Percentiles rank a stretch among this genome's conserved stretches.
phyloP scores from a whole-genome alignment of 1,140 invertebrate species.

The Drosophila ficusphila region DNA sequence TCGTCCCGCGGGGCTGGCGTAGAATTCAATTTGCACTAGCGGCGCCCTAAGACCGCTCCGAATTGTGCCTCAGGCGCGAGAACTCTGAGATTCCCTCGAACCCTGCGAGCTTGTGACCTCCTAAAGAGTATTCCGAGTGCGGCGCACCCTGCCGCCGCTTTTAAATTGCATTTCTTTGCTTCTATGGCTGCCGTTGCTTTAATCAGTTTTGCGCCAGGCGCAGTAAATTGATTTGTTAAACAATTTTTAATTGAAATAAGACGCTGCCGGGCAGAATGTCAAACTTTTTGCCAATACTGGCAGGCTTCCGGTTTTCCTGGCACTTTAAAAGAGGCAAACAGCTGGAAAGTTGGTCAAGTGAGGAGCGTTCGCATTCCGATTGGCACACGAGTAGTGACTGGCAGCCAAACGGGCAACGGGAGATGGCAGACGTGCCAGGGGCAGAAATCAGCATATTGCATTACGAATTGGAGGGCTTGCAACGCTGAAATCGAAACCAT shows the following conservation, averaged over 20 bases:
- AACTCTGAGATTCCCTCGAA: background rate
- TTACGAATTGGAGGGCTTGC: constrained; percentile 41
- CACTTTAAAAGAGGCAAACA: constrained; percentile 24
- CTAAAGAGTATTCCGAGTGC: constrained; percentile 2
- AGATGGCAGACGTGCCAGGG: background rate
- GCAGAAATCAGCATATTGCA: constrained; percentile 53
- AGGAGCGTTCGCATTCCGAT: constrained; percentile 66
- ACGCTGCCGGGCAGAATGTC: constrained; percentile 59
- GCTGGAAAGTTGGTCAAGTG: constrained; percentile 40
- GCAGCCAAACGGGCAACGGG: constrained; percentile 38
- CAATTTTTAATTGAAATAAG: constrained; percentile 79
- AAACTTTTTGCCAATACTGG: constrained; percentile 52
- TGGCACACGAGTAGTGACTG: constrained; percentile 60
- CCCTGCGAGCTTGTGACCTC: background rate
- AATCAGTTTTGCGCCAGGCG: constrained; percentile 55
- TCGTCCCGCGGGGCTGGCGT: constrained; percentile 48
- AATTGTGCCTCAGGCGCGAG: too few relatives aligned
- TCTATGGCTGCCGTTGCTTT: constrained; percentile 36
- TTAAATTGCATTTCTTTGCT: constrained; percentile 62
- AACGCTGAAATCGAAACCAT: constrained; percentile 28
- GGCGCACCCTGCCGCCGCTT: background rate
- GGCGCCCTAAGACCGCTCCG: constrained; percentile 1
- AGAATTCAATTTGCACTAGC: constrained; percentile 69
- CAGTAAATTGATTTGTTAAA: constrained; percentile 76
- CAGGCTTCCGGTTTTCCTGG: constrained; percentile 22